Base-by-base conservation (phyloP, 1,140 invertebrate species). In the Oedothorax gibbosus region DNA sequence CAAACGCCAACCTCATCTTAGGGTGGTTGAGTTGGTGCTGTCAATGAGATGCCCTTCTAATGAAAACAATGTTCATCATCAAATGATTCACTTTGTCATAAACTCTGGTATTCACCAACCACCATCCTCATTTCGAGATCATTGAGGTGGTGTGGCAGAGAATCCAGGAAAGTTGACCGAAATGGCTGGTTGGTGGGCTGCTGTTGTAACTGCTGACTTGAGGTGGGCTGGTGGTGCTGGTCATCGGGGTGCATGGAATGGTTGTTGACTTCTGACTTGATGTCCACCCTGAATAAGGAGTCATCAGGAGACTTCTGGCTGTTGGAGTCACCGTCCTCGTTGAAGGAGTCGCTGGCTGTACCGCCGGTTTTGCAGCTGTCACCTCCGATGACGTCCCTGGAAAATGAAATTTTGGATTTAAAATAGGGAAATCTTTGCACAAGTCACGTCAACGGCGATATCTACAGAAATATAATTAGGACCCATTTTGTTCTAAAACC, bases 61-160 rank as follows among this genome's bases (percentile, higher is more conserved):
- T 35, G 35, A 35, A 35, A 35, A 5, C 35, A 35, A 5, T 35
- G 35, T 35, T 35, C 35, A 2, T 35, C 35, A 5, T 35, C 35
- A 35, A 35, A 35, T 35, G 35, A 35, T 35, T 35, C 35, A 35
- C 35, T 71, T 50, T 75, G 81, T 84, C 81, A 84, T 84, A 84
- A 83, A 64, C 69, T 84, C 62, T 84, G 81, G 15, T 84, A 76
- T 11, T 84, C 81, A 1, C 69, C 81, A 8, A 84, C 81, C 11
- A 73, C 71, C 69, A 84, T 66, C n/a, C 81, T 72, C 72, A 84
- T 50, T 49, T 84, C 81, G 49, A 84, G 21, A 71, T 84, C 81
- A 49, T 72, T 84, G 12, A 65, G 60, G 20, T 84, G 81, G 62
- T 84, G 71, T 6, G 69, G 81, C 62, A 84, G 6, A 10, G 81